Conservation (phyloP, 1,140 invertebrate genomes). For the Aphelenchoides besseyi region DNA sequence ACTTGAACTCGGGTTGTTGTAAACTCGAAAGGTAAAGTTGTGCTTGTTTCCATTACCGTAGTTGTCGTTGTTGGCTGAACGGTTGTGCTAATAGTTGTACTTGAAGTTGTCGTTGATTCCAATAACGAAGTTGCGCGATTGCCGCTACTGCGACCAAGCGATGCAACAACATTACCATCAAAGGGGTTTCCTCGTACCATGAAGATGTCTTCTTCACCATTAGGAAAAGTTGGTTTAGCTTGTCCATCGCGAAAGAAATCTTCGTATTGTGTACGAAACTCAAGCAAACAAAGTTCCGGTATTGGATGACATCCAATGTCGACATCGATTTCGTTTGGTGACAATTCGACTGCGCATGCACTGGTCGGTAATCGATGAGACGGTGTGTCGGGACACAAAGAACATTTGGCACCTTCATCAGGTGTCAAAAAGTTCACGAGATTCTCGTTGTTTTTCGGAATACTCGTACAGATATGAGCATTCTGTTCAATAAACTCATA, state of each 20-base stretch:
- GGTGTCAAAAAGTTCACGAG: conserved; percentile 44
- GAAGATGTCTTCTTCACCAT: conserved; percentile 45
- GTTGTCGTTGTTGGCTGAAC: conserved; percentile 13
- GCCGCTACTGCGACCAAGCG: conserved; percentile 11
- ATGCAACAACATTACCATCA: conserved; percentile 5
- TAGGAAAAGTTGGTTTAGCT: neutral
- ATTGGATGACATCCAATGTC: conserved; percentile 53
- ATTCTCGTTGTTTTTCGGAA: conserved; percentile 45
- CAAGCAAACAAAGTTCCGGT: conserved; percentile 43
- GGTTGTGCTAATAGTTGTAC: neutral
- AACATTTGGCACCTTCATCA: conserved; percentile 45
- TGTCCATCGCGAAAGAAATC: conserved; percentile 30
- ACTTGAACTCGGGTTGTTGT: neutral
- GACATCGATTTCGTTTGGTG: conserved; percentile 34
- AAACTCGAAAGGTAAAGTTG: neutral
- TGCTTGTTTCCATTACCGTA: neutral
- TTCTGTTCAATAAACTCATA: conserved; percentile 53
- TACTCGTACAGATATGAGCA: conserved; percentile 49
- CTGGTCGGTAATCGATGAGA: conserved; percentile 37
- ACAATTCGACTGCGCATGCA: conserved; percentile 46
- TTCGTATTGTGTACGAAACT: conserved; percentile 38
- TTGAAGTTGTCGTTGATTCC: neutral
- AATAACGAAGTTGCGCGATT: neutral
- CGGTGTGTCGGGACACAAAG: conserved; percentile 40
- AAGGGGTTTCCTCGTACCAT: conserved; percentile 36